Evolutionary conservation across 2,113 vertebrate species (phyloP), one percentile per base, ranked within the genome.

Genomic region (Perca schrenkii): DNA sequence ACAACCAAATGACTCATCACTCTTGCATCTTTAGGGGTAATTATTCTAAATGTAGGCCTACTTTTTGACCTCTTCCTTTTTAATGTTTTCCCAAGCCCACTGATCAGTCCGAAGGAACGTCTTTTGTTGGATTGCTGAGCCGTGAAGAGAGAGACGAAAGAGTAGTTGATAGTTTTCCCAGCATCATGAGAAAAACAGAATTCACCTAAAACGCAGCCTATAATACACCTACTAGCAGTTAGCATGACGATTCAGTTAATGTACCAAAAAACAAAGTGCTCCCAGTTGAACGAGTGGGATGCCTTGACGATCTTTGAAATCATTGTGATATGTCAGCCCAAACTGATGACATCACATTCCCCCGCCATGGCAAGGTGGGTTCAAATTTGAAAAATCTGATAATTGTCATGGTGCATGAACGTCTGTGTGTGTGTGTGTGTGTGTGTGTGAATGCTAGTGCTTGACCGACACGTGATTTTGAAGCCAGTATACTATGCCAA

Each of bases 321-420:
- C 15, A 60, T 7, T 19, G 57, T 62, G 62, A 85, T 47, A 34
- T 66, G 60, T 79, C 46, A 67, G 58, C 46, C 61, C 61, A 72
- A 56, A 69, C 21, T 10, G 58, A 78, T 84, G 82, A 83, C 79
- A 72, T 90, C 86, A 86, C 74, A 68, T 74, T 85, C 34, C 31
- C 68, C 11, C 25, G 47, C 62, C 56, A 21, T 52, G 54, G 50
- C 21, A n/a, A 79, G 74, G 54, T 16, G 7, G 50, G 78, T 80
- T 80, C 25, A 64, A 47, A 40, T 79, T 70, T 75, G 53, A 72
- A 75, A 64, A 64, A 53, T 79, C 64, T 31, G 49, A 65, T 77
- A 4, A 61, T 2, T 84, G 46, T 86, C 17, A 4, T 50, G 28
- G 60, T 67, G 67, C 53, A 47, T 72, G 16, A 71, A 65, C 74